Evolutionary conservation across 2,888 invertebrate genomes (phyloP), one percentile per base, ranked within the genome.

Genomic region (Allygus modestus): DNA sequence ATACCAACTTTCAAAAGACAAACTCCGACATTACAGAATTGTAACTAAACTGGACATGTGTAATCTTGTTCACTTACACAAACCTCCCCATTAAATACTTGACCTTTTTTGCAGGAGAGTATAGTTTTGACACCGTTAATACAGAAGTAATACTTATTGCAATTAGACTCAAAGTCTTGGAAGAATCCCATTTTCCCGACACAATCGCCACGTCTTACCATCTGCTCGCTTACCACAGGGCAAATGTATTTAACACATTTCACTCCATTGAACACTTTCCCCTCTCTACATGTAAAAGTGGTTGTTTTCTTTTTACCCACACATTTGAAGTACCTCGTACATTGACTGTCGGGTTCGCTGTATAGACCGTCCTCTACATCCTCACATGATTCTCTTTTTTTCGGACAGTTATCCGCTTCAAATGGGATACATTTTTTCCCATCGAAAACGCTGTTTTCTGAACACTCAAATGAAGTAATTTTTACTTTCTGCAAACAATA

Each of bases 301-400:
- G 87, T 85, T 5, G 85, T 85, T 58, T 87, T 73, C 79, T 87
- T 88, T 37, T 87, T 86, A 54, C 90, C 90, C 26, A 91, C 90
- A 89, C 94, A 94, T 87, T 91, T 92, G 89, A 92, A 93, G 90
- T 93, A 94, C n/a, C 92, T 92, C 75, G 93, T 92, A 88, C 94
- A 94, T 1, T 92, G 92, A 0, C 91, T 91, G 31, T 88, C 88
- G 1, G 87, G 85, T 85, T 91, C 90, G 0, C 88, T 87, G 83
- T 89, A 88, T 82, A 89, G 89, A 31, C 90, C 89, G 71, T 90
- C 89, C 58, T 88, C 87, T 82, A 86, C 84, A 58, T 84, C 85
- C 37, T 86, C 84, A 85, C 88, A 89, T n/a, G 86, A 77, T 43
- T 90, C 90, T 33, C 89, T 90, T 82, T 88, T 81, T 81, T 87